A percentile compares a stretch with the other conserved stretches of the same genome.
phyloP scores from a whole-genome alignment of 2,888 invertebrate species.

The Temnothorax rugatulus region DNA sequence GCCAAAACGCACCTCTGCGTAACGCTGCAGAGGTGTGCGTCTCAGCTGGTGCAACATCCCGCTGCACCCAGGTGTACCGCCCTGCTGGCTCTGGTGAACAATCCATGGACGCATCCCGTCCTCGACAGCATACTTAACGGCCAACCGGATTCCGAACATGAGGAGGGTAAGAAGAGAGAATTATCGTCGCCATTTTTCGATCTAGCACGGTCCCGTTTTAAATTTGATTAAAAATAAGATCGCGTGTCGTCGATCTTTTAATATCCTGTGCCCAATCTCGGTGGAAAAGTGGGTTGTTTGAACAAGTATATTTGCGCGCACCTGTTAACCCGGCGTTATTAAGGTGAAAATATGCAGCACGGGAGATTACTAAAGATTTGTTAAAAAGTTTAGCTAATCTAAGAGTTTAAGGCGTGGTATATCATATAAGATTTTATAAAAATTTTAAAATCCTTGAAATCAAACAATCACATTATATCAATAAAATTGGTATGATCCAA shows the following conservation, averaged over 20 bases:
- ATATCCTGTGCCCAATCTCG: background rate
- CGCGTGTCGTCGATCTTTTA: constrained; percentile 14
- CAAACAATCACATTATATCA: background rate
- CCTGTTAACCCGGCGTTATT: background rate
- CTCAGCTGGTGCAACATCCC: constrained; percentile 85
- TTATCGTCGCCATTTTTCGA: background rate
- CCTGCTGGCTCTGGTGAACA: constrained; percentile 87
- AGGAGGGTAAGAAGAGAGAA: constrained; percentile 83
- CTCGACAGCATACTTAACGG: constrained; percentile 86
- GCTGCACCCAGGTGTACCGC: constrained; percentile 88
- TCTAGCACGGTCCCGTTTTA: background rate
- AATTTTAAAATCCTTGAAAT: background rate
- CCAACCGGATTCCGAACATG: constrained; percentile 84
- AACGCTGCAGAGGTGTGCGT: constrained; percentile 86
- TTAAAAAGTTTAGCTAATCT: background rate
- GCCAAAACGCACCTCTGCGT: constrained; percentile 86
- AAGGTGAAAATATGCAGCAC: background rate
- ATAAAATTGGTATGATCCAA: background rate
- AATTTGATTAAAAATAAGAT: background rate
- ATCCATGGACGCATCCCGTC: constrained; percentile 87
- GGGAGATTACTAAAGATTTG: background rate
- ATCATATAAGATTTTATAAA: background rate
- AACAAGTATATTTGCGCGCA: background rate
- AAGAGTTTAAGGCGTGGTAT: background rate
- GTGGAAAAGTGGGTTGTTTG: constrained; percentile 9